phyloP scores from a whole-genome alignment of 2,888 invertebrate genomes.

The Drosophila subsilvestris region DNA sequence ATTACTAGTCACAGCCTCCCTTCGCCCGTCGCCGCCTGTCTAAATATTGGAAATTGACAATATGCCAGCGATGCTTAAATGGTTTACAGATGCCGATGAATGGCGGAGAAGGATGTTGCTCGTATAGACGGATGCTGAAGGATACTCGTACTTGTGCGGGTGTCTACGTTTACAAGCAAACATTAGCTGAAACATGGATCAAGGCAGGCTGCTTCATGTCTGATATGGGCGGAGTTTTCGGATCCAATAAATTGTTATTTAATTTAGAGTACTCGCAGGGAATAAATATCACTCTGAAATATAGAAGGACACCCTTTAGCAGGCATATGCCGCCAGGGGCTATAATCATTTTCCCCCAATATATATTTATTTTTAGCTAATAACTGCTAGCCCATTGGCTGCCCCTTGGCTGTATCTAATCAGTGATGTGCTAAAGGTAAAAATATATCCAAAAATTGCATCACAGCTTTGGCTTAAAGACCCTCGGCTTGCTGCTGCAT shows the following conservation, averaged over 20 bases:
- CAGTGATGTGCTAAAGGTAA: conserved; percentile 1
- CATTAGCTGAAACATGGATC: conserved; percentile 16
- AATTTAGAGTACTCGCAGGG: conserved; percentile 15
- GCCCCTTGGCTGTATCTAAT: conserved; percentile 30
- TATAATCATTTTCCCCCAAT: not conserved
- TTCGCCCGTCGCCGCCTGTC: conserved; percentile 40
- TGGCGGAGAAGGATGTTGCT: not conserved
- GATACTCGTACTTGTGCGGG: conserved; percentile 7
- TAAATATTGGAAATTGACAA: conserved; percentile 77
- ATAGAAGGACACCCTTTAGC: too few species aligned
- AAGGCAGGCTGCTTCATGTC: conserved; percentile 32
- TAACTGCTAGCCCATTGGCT: not conserved
- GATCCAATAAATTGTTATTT: conserved; percentile 20
- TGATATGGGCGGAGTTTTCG: conserved; percentile 15
- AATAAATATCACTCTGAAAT: too few species aligned
- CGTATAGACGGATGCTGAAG: conserved; percentile 4
- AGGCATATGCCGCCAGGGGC: too few species aligned
- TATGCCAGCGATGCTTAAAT: conserved; percentile 42
- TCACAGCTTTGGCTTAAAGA: conserved; percentile 45
- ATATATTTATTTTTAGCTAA: conserved; percentile 2
- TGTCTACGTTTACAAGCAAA: not conserved
- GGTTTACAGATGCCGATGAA: conserved; percentile 25
- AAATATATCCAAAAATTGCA: conserved; percentile 16
- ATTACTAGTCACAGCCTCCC: conserved; percentile 55
- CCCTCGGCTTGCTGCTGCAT: not conserved